Evolutionary conservation across 1,140 invertebrate genomes (phyloP).

Genomic region (Charaxes varanes): DNA sequence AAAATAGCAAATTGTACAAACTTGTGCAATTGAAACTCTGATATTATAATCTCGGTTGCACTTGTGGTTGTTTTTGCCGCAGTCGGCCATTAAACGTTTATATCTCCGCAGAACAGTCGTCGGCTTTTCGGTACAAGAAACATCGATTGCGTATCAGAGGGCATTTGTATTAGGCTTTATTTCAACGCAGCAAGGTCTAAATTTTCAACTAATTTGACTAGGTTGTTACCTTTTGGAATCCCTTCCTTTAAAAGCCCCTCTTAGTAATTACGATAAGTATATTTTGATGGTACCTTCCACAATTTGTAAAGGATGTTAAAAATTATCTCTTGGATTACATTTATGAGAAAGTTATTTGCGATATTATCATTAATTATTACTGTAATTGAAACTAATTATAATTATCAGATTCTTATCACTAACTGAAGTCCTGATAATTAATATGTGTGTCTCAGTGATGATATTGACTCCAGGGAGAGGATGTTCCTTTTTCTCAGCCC

Average conservation of each 20-base stretch:
- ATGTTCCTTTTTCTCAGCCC: too few relatives aligned
- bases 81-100: slow-evolving; percentile 46
- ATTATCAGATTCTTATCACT: too few relatives aligned
- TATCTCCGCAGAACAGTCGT: slow-evolving; percentile 47
- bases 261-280: slow-evolving; percentile 5
- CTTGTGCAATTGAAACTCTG: slow-evolving; percentile 67
- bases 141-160: slow-evolving; percentile 16
- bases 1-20: slow-evolving; percentile 59
- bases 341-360: too few relatives aligned
- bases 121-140: slow-evolving; percentile 22
- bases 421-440: too few relatives aligned
- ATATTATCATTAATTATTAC: too few relatives aligned
- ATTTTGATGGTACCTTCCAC: slow-evolving; percentile 5
- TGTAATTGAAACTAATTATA: too few relatives aligned
- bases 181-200: slow-evolving; percentile 1
- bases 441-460: too few relatives aligned
- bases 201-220: not conserved
- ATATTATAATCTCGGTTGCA: slow-evolving; percentile 65
- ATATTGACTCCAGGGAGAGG: too few relatives aligned
- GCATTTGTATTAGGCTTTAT: slow-evolving; percentile 9
- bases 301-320: too few relatives aligned
- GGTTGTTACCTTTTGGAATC: not conserved
- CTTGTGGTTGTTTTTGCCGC: slow-evolving; percentile 53
- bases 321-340: too few relatives aligned
- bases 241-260: not conserved